A percentile compares a stretch with the other conserved stretches of the same genome.
These are phyloP conservation scores for Nasonia vitripennis DNA, from an alignment of 1,140 invertebrate species.

Conservation along the genomic window DNA sequence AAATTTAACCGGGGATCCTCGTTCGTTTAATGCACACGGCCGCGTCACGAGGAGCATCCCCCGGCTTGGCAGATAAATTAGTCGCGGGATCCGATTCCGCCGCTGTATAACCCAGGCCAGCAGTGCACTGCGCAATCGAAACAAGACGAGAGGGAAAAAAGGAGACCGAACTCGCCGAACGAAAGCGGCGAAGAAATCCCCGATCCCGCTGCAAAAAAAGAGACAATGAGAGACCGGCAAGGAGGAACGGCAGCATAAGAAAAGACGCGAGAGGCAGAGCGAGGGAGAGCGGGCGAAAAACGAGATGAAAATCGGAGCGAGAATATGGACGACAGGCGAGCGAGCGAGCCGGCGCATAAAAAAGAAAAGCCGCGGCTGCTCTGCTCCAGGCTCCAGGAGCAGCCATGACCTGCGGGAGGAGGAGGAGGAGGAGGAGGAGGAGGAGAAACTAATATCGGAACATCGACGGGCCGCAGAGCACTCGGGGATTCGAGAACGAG, in stretches of 20 bases:
- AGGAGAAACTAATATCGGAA: conserved; percentile 71
- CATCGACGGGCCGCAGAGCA: conserved; percentile 69
- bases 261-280: conserved; percentile 25
- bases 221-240: not conserved
- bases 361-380: conserved; percentile 48
- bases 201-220: conserved; percentile 12
- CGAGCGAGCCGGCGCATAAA: conserved; percentile 50
- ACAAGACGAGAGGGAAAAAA: not conserved
- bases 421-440: conserved; percentile 30
- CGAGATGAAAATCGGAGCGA: conserved; percentile 50
- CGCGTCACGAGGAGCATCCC: conserved; percentile 12
- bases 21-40: not conserved
- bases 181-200: conserved; percentile 3
- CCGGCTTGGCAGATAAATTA: conserved; percentile 39
- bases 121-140: not conserved
- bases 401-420: conserved; percentile 29
- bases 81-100: conserved; percentile 36
- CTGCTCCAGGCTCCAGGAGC: conserved; percentile 39
- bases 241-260: conserved; percentile 10
- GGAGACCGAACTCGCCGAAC: not conserved
- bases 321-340: conserved; percentile 52
- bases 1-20: not conserved
- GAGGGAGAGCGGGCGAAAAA: conserved; percentile 19
- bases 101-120: conserved; percentile 2
- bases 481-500: conserved; percentile 67